Evolutionary conservation across 2,888 invertebrate species (phyloP).

Genomic region (Hybos culiciformis): DNA sequence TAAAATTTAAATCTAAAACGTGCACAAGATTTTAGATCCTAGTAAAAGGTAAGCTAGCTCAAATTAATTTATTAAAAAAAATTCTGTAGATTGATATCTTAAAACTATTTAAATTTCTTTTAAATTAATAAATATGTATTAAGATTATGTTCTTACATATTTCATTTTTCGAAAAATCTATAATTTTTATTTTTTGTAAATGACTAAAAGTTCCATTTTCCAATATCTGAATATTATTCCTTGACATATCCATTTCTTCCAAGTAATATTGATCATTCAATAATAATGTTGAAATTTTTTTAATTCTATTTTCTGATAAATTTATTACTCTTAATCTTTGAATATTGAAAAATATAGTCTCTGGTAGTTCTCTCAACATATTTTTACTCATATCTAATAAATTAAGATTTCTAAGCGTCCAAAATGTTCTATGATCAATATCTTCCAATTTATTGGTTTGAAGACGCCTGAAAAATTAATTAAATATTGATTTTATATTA

Average conservation of each 20-base stretch:
- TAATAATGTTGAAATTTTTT: conserved; percentile 36
- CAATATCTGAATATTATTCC: conserved; percentile 43
- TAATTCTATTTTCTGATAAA: conserved; percentile 35
- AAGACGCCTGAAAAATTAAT: conserved; percentile 37
- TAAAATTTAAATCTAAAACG: no score
- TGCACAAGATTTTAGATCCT: no score
- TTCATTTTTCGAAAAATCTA: conserved; percentile 50
- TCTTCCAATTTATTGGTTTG: conserved; percentile 46
- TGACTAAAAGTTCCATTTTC: conserved; percentile 39
- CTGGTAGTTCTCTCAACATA: conserved; percentile 37
- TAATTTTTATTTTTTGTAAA: conserved; percentile 38
- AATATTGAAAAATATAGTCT: conserved; percentile 39
- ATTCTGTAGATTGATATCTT: no score
- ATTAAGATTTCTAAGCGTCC: conserved; percentile 42
- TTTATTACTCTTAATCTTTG: conserved; percentile 31
- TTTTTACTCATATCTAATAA: conserved; percentile 50
- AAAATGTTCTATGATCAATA: conserved; percentile 38
- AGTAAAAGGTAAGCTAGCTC: no score
- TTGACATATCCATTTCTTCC: conserved; percentile 51
- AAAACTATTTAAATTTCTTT: not conserved
- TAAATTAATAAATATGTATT: not conserved
- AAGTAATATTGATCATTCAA: conserved; percentile 41
- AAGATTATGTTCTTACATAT: conserved; percentile 30
- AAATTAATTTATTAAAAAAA: no score
- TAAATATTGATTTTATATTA: not conserved